These are phyloP conservation scores for Microchirus variegatus DNA, from an alignment of 2,797 vertebrate genomes.

Conservation along the genomic window DNA sequence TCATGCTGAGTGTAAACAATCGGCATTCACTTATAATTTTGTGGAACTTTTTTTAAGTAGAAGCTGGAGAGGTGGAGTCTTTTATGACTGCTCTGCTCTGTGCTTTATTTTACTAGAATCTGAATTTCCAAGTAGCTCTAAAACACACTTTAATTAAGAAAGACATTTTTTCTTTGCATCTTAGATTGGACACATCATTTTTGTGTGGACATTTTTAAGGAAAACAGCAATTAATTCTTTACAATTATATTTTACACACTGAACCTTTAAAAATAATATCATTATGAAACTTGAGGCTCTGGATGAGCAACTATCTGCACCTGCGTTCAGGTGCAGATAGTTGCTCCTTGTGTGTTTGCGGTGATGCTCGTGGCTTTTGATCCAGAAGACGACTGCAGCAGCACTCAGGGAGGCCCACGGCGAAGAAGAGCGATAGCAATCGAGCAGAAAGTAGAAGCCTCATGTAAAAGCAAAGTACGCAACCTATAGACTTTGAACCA, in stretches of 20 bases:
- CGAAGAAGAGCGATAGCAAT: slow-evolving; percentile 46
- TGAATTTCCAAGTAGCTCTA: no score
- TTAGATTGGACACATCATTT: no score
- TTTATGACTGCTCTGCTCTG: not conserved
- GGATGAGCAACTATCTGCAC: no score
- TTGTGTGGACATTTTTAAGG: no score
- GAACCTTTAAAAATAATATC: no score
- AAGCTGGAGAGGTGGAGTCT: not conserved
- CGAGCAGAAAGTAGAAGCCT: slow-evolving; percentile 53
- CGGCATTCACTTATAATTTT: not conserved
- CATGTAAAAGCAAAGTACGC: slow-evolving; percentile 53
- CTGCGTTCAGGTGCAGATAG: slow-evolving; percentile 34
- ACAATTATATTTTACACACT: no score
- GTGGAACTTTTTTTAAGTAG: no score
- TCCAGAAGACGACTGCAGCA: slow-evolving; percentile 39
- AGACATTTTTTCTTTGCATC: no score
- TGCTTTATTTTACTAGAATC: no score
- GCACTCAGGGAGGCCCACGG: slow-evolving; percentile 28
- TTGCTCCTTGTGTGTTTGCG: slow-evolving; percentile 5
- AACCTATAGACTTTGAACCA: slow-evolving; percentile 56
- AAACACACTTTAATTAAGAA: no score
- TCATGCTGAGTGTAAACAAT: slow-evolving; percentile 23
- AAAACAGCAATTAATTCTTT: no score
- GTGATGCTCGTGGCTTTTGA: slow-evolving; percentile 34
- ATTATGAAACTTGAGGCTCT: no score